Evolutionary conservation across 2,888 invertebrate species (phyloP).

Genomic region (Oscheius sp.): DNA sequence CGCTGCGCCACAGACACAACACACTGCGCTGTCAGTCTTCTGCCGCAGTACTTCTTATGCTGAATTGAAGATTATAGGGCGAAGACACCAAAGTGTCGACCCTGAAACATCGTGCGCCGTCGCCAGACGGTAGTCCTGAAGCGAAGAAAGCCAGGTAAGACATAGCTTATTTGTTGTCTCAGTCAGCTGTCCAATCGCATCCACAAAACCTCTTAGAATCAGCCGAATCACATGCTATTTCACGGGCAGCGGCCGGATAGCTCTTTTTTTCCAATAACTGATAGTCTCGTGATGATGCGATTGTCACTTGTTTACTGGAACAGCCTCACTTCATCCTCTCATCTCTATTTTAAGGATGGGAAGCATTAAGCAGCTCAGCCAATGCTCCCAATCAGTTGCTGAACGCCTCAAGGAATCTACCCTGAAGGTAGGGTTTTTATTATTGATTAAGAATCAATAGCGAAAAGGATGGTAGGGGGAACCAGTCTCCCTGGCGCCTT

Average conservation of each 20-base stretch:
- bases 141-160: constrained; percentile 29
- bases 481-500: constrained; percentile 21
- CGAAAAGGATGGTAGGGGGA: neutral
- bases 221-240: constrained; percentile 20
- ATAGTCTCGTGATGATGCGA: neutral
- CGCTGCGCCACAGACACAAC: neutral
- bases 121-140: constrained; percentile 31
- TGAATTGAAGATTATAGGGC: constrained; percentile 27
- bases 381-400: constrained; percentile 20
- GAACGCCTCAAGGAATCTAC: constrained; percentile 25
- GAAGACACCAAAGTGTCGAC: constrained; percentile 24
- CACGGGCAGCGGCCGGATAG: neutral
- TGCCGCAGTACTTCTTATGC: constrained; percentile 23
- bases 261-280: neutral
- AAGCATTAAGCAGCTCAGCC: constrained; percentile 17
- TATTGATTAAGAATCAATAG: constrained; percentile 23
- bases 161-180: neutral
- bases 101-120: constrained; percentile 26
- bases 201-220: constrained; percentile 20
- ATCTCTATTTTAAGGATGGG: constrained; percentile 20
- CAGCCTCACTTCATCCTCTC: neutral
- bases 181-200: constrained; percentile 19
- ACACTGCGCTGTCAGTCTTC: constrained; percentile 26
- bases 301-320: neutral
- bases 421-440: constrained; percentile 21